Evolutionary conservation across 2,797 vertebrate species (phyloP), one percentile per base, ranked within the genome.

Genomic region (Nasua narica): DNA sequence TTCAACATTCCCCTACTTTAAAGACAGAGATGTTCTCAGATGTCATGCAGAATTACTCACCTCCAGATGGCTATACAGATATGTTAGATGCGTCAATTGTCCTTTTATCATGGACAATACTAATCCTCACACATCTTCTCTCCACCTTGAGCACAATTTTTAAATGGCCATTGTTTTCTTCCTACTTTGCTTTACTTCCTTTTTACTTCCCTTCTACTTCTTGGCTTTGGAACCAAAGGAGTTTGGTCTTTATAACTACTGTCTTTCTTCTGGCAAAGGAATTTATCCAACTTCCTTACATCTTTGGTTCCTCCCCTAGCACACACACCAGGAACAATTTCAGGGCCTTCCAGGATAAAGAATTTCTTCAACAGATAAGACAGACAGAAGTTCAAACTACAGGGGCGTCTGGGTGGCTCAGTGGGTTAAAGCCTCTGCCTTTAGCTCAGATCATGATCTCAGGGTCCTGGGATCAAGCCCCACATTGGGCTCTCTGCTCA

Each of bases 121-220:
- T 46, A 27, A 56, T 29, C 6, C 37, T 60, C 6, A 82, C 16
- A 46, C 35, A 83, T 92, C 77, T 65, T 85, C 58, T 62, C 40
- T 93, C 29, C 4, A 95, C 8, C 60, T 76, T 81, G 58, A 54
- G 43, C 43, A 87, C 40, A 84, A 50, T 72, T 90, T 92, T 88
- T 95, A 96, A 93, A 83, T 50, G 32, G 21, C 40, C 14, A 82
- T 50, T 40, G 35, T 85, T 96, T 83, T 54, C 21, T 78, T 65
- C 35, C 65, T 83, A 67, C 54, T 87, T 87, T 54, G 23, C 15
- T 86, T 52, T 84, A 60, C 35, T 96, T 91, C 79, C 65, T 70
- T 92, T 62, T 86, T 50, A 48, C 62, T 96, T 91, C 79, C 65
- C 65, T 92, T 70, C 82, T 50, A 48, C 62, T 95, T 94, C 21